Evolutionary conservation across 2,888 invertebrate species (phyloP).

Genomic region (Synanthedon andrenaeformis): DNA sequence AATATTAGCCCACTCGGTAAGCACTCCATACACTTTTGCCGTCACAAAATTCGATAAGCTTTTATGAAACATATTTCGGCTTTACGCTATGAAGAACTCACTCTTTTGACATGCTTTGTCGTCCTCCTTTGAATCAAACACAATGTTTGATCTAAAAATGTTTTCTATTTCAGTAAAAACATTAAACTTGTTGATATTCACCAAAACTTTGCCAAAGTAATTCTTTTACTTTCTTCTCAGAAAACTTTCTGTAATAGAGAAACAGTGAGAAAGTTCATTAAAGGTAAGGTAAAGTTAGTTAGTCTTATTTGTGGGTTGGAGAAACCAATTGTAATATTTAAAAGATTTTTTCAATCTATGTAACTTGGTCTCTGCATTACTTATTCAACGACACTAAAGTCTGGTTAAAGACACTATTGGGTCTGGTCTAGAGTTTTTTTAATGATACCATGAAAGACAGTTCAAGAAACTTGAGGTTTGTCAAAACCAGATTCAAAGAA

Average conservation of each 20-base stretch:
- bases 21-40: slow-evolving; percentile 4
- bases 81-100: slow-evolving; percentile 2
- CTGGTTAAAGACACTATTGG: too few relatives aligned
- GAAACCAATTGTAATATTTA: too few relatives aligned
- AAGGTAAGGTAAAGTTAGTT: too few relatives aligned
- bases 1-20: not conserved
- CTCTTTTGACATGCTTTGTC: slow-evolving; percentile 8
- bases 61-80: slow-evolving; percentile 12
- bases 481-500: too few relatives aligned
- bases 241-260: not conserved
- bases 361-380: too few relatives aligned
- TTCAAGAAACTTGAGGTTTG: too few relatives aligned
- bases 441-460: too few relatives aligned
- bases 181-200: not conserved
- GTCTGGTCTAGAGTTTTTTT: too few relatives aligned
- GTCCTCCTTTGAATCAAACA: slow-evolving; percentile 4
- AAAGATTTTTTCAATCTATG: too few relatives aligned
- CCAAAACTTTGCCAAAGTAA: not conserved
- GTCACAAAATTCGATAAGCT: slow-evolving; percentile 11
- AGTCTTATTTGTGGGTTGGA: too few relatives aligned
- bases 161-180: not conserved
- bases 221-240: not conserved
- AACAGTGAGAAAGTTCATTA: too few relatives aligned
- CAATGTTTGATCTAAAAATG: slow-evolving; percentile 12
- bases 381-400: too few relatives aligned